Evolutionary conservation across 2,888 invertebrate genomes (phyloP).

Genomic region (Dendrolimus houi): DNA sequence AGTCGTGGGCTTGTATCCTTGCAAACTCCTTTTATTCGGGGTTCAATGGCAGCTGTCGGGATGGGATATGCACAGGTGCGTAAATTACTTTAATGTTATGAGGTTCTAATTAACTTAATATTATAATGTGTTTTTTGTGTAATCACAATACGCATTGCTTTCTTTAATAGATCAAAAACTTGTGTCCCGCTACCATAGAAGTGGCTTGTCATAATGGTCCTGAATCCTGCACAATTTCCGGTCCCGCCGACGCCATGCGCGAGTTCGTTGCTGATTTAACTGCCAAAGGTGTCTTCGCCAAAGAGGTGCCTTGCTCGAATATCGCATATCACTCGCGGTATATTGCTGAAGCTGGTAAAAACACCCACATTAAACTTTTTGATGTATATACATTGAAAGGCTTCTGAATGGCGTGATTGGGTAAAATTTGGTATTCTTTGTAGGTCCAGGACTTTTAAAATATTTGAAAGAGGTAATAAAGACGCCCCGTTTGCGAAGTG

Average conservation of each 20-base stretch:
- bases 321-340: slow-evolving; percentile 94
- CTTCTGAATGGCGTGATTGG: too few species aligned
- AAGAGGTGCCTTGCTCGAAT: slow-evolving; percentile 80
- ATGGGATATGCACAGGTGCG: slow-evolving; percentile 71
- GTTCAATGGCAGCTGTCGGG: slow-evolving; percentile 93
- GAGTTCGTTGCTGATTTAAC: slow-evolving; percentile 71
- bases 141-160: too few species aligned
- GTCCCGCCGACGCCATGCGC: slow-evolving; percentile 79
- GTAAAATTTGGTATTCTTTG: neutral
- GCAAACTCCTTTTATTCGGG: slow-evolving; percentile 80
- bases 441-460: slow-evolving; percentile 62
- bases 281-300: slow-evolving; percentile 47
- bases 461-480: slow-evolving; percentile 78
- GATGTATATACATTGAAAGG: too few species aligned
- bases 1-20: slow-evolving; percentile 86
- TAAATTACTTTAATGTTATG: neutral
- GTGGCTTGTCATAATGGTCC: slow-evolving; percentile 89
- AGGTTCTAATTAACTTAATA: too few species aligned
- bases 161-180: slow-evolving; percentile 28
- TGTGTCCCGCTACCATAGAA: slow-evolving; percentile 78
- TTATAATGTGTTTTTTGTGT: too few species aligned
- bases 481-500: slow-evolving; percentile 78
- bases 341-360: slow-evolving; percentile 79
- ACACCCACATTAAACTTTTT: too few species aligned
- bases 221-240: slow-evolving; percentile 87